These are phyloP conservation scores for Odontothrips loti DNA, from an alignment of 2,888 invertebrate genomes.

Conservation along the genomic window DNA sequence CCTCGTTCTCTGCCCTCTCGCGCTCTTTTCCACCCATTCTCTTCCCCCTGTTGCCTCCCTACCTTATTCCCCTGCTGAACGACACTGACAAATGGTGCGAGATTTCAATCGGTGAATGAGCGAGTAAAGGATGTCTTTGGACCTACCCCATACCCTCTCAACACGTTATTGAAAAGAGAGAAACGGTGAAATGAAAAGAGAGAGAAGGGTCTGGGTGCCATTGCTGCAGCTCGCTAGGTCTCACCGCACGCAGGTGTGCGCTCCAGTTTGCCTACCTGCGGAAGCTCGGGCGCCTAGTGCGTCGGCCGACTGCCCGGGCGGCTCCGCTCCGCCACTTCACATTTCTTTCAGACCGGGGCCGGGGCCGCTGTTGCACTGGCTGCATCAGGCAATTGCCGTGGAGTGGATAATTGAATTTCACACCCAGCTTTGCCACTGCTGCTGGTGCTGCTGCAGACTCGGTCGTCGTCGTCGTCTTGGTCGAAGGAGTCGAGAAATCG, in stretches of 20 bases:
- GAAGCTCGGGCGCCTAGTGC: neutral
- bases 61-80: constrained; percentile 31
- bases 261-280: neutral
- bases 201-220: neutral
- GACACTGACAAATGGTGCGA: constrained; percentile 75
- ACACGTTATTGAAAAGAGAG: neutral
- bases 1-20: constrained; percentile 40
- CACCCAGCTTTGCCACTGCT: constrained; percentile 1
- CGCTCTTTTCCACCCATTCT: constrained; percentile 35
- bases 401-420: constrained; percentile 23
- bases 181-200: neutral
- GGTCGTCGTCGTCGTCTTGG: neutral
- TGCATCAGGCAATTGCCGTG: neutral
- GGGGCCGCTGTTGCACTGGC: neutral
- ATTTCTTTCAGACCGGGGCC: neutral
- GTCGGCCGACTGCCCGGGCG: neutral
- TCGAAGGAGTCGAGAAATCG: constrained; percentile 4
- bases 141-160: neutral
- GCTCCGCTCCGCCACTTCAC: neutral
- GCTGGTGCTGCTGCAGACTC: neutral
- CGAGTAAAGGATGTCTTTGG: constrained; percentile 9
- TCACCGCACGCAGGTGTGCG: neutral
- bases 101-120: constrained; percentile 66
- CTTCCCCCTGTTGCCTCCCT: constrained; percentile 33
- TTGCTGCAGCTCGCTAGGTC: neutral